Percentiles rank a stretch among this genome's conserved stretches.
phyloP scores from a whole-genome alignment of 2,888 invertebrate genomes.

The Melipona bicolor region DNA sequence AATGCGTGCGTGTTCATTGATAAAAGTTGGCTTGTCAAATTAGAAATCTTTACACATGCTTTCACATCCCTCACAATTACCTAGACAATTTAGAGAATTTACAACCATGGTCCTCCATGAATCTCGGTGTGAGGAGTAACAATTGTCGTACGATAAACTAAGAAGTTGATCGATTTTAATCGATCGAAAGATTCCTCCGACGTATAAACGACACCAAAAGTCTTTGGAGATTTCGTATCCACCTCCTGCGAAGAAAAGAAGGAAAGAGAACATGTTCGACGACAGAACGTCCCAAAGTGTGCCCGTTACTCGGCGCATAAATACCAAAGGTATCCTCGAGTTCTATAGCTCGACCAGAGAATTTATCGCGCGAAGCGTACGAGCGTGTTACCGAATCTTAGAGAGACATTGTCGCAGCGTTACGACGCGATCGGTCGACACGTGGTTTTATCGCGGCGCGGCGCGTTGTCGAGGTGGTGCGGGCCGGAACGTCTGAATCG shows the following conservation, averaged over 20 bases:
- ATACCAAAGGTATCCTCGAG: conserved; percentile 12
- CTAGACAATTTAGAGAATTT: no score
- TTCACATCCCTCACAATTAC: no score
- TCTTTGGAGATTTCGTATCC: no score
- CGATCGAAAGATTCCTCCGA: no score
- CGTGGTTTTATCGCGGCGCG: conserved; percentile 60
- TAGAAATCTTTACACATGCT: no score
- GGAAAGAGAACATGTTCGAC: neutral
- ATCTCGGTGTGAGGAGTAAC: no score
- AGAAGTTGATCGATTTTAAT: no score
- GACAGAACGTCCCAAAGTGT: neutral
- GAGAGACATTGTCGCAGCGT: neutral
- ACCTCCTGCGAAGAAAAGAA: neutral
- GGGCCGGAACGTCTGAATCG: conserved; percentile 61
- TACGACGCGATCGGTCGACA: conserved; percentile 41
- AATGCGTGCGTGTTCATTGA: no score
- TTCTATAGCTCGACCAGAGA: neutral
- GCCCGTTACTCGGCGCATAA: neutral
- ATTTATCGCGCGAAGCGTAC: conserved; percentile 53
- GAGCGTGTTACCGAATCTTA: conserved; percentile 62
- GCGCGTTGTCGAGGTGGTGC: conserved; percentile 16
- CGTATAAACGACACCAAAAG: no score
- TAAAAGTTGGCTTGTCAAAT: no score
- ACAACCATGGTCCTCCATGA: no score
- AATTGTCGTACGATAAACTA: no score